phyloP scores from a whole-genome alignment of 2,113 vertebrate species.

The Nipponia nippon region DNA sequence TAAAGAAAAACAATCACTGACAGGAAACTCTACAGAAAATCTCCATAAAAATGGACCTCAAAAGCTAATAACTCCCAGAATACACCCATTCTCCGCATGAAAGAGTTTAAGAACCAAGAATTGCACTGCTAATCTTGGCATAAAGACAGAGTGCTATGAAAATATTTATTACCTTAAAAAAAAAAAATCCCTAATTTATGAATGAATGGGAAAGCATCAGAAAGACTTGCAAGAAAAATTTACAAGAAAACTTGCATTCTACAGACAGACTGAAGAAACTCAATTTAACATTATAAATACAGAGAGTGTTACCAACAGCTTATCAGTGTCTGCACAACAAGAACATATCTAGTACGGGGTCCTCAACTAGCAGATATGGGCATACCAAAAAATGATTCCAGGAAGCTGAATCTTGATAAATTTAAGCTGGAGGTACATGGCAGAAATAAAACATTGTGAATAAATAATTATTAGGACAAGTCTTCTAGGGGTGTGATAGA shows the following conservation, averaged over 20 bases:
- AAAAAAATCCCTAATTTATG: background rate
- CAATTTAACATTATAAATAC: background rate
- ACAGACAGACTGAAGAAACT: background rate
- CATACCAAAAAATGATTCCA: background rate
- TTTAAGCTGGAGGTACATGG: background rate
- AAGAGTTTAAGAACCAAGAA: background rate
- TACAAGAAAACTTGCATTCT: background rate
- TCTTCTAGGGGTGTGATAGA: background rate
- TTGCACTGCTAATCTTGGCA: background rate
- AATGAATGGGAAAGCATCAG: background rate
- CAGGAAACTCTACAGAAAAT: background rate
- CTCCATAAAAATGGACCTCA: background rate
- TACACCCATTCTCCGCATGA: background rate
- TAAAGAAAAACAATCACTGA: background rate
- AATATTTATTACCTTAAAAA: background rate
- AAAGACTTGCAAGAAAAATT: background rate
- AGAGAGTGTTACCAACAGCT: background rate
- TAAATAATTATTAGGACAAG: background rate
- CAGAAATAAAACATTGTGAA: background rate
- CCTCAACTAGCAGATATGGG: background rate
- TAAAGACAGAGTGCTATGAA: background rate
- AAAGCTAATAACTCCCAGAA: background rate
- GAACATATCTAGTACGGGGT: background rate
- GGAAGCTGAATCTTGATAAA: background rate
- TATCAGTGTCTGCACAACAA: background rate